phyloP scores from a whole-genome alignment of 2,113 vertebrate species.

The Triplophysa rosa region DNA sequence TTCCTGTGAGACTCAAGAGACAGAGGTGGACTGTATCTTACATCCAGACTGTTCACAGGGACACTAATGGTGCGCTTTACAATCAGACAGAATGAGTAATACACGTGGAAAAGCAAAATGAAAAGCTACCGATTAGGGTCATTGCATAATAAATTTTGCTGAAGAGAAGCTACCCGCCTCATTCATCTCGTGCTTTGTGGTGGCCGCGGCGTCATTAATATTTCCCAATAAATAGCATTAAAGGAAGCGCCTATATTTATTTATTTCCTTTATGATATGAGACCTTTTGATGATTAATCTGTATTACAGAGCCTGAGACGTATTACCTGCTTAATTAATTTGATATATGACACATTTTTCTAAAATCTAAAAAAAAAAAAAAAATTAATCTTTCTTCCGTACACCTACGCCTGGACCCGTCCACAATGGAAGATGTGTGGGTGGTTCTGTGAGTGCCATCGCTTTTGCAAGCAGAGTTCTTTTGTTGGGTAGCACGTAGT shows the following conservation, averaged over 20 bases:
- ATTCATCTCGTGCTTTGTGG: constrained; percentile 69
- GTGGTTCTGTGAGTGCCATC: constrained; percentile 3
- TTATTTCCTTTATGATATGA: constrained; percentile 73
- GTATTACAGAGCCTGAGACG: constrained; percentile 66
- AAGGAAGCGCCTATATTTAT: constrained; percentile 73
- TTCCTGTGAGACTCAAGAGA: background rate
- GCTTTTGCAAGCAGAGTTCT: background rate
- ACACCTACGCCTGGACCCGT: constrained; percentile 20
- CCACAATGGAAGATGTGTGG: background rate
- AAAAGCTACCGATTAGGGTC: constrained; percentile 76
- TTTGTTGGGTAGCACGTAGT: background rate
- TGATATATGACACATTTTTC: constrained; percentile 77
- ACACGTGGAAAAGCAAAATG: constrained; percentile 65
- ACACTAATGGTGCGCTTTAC: constrained; percentile 59
- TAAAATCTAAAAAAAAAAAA: no score
- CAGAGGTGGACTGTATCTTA: background rate
- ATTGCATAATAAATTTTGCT: constrained; percentile 70
- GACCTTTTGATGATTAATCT: constrained; percentile 76
- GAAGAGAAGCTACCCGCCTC: constrained; percentile 68
- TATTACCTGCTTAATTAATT: constrained; percentile 80
- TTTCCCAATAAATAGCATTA: constrained; percentile 75
- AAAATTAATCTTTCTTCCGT: constrained; percentile 70
- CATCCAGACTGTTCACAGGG: background rate
- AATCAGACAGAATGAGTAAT: constrained; percentile 75
- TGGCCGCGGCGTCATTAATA: constrained; percentile 68